phyloP scores from a whole-genome alignment of 2,113 vertebrate species.

The Mungos mungo region DNA sequence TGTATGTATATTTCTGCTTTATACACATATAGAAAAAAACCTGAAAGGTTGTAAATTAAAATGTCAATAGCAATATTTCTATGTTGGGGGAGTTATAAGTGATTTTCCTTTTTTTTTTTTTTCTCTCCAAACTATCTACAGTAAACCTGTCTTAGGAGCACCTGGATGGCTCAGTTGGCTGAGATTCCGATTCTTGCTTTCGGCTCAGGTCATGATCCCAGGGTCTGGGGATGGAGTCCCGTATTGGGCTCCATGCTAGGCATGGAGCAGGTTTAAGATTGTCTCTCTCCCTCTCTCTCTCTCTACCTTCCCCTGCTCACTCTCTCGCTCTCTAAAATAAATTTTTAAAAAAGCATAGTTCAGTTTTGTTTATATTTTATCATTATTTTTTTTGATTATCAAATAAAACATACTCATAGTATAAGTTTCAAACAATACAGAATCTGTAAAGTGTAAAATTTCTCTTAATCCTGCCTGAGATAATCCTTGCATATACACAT shows the following conservation, averaged over 20 bases:
- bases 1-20: background rate
- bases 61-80: background rate
- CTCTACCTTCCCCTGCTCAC: too few relatives aligned
- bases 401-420: conserved; percentile 5
- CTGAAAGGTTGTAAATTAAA: conserved; percentile 2
- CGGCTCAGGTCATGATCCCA: too few relatives aligned
- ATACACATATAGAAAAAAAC: background rate
- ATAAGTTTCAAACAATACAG: background rate
- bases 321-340: too few relatives aligned
- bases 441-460: background rate
- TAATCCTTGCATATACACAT: background rate
- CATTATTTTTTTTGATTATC: background rate
- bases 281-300: too few relatives aligned
- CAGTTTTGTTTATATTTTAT: background rate
- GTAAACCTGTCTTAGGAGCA: background rate
- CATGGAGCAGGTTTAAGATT: too few relatives aligned
- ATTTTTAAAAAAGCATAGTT: background rate
- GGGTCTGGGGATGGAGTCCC: too few relatives aligned
- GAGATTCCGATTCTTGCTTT: too few relatives aligned
- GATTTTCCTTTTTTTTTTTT: background rate
- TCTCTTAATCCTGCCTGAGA: background rate
- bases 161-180: too few relatives aligned
- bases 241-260: too few relatives aligned
- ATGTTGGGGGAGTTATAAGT: background rate
- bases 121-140: background rate